Percentiles rank a stretch among this genome's conserved stretches.
Conservation (phyloP, 2,113 vertebrate genomes). For the Mionectes macconnelli region DNA sequence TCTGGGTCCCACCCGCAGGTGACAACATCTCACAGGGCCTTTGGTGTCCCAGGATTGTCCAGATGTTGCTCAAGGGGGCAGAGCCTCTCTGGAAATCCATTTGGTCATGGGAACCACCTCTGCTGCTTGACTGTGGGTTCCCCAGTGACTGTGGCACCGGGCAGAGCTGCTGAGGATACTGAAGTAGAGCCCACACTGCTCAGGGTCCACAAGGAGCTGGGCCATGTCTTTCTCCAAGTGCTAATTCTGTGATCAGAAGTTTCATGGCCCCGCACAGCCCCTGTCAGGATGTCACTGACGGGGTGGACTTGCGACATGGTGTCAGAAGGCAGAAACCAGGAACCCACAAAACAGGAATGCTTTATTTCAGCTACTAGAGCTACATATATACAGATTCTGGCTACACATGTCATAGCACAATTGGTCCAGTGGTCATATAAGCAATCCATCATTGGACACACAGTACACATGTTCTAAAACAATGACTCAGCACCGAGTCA, state of each 20-base stretch:
- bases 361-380: too few relatives aligned
- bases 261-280: background rate
- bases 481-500: too few relatives aligned
- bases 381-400: too few relatives aligned
- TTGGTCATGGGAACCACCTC: background rate
- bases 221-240: background rate
- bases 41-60: background rate
- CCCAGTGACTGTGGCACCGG: background rate
- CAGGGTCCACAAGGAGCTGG: background rate
- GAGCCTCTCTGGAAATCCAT: background rate
- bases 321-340: too few relatives aligned
- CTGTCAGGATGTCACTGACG: too few relatives aligned
- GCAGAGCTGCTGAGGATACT: background rate
- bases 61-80: background rate
- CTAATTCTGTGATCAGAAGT: background rate
- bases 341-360: too few relatives aligned
- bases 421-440: too few relatives aligned
- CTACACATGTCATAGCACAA: too few relatives aligned
- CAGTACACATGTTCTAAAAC: too few relatives aligned
- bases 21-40: background rate
- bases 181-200: rapidly evolving
- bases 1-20: background rate
- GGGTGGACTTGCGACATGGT: too few relatives aligned
- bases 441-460: too few relatives aligned
- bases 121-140: background rate